Evolutionary conservation across 2,113 vertebrate species (phyloP).

Genomic region (Setophaga coronata): DNA sequence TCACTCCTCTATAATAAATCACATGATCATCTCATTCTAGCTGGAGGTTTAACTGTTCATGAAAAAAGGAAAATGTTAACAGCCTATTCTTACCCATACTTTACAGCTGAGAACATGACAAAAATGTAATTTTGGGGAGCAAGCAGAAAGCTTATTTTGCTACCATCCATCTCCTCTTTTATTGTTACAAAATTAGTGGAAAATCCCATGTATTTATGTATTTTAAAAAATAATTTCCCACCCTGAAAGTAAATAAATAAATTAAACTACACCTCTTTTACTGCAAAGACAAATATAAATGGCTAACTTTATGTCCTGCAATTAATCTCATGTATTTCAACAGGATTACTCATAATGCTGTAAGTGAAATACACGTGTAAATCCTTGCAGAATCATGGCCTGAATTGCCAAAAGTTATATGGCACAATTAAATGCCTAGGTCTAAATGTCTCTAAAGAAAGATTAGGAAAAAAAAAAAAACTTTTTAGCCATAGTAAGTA

Average conservation of each 20-base stretch:
- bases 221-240: not conserved
- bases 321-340: slow-evolving; percentile 47
- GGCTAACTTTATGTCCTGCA: slow-evolving; percentile 19
- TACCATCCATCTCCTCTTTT: not conserved
- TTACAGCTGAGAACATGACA: not conserved
- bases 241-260: not conserved
- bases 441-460: not conserved
- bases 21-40: slow-evolving; percentile 53
- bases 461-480: not conserved
- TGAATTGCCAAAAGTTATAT: not conserved
- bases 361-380: not conserved
- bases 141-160: not conserved
- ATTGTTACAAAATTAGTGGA: not conserved
- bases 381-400: not conserved
- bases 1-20: slow-evolving; percentile 70
- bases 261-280: not conserved
- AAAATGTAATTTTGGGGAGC: not conserved
- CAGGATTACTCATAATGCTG: not conserved
- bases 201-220: not conserved
- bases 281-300: not conserved
- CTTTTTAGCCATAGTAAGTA: not conserved
- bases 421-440: not conserved
- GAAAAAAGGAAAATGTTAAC: slow-evolving; percentile 64
- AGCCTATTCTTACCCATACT: slow-evolving; percentile 45
- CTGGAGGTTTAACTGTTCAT: slow-evolving; percentile 58